Evolutionary conservation across 2,888 invertebrate species (phyloP), one percentile per base, ranked within the genome.

Genomic region (Herminia tarsipennalis): DNA sequence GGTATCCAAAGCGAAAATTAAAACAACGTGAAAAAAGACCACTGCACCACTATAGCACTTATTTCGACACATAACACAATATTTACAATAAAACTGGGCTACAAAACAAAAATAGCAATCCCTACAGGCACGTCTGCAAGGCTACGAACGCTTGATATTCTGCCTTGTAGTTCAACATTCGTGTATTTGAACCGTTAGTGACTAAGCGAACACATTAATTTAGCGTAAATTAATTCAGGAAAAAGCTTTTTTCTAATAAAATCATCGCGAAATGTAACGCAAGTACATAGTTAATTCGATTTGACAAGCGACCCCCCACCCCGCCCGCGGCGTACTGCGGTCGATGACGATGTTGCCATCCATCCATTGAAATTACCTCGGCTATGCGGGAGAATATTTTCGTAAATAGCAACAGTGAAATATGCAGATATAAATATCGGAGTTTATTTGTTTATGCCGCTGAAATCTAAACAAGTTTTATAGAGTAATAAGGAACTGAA

Each of bases 31-130:
- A 46, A 58, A 52, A 56, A 54, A 53, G 42, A 56, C 44, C 59
- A 72, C 70, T 71, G 72, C 71, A 78, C 65, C 73, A 67, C 58
- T 48, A 62, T 58, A 77, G 65, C 73, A 68, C 58, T 50, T 60
- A 73, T 75, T 85, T 81, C 86, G 71, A 79, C 79, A 86, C 74
- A 69, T 78, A 83, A 82, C 81, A 86, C 86, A 88, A 86, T 89
- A 87, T 88, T 86, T 87, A 87, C 83, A 73, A 76, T 79, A 74
- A 76, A 86, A 82, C 75, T 81, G 81, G 79, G 82, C 81, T 84
- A 75, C 78, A 75, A 81, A 86, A 88, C 81, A 81, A 87, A 89
- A 90, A 90, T 90, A 89, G 87, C 67, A 60, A 57, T 70, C 66
- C 61, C 61, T 63, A 64, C 52, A 63, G 60, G 66, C 46, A 53